These are phyloP conservation scores for Monopterus albus DNA, from an alignment of 2,113 vertebrate genomes.

Conservation along the genomic window DNA sequence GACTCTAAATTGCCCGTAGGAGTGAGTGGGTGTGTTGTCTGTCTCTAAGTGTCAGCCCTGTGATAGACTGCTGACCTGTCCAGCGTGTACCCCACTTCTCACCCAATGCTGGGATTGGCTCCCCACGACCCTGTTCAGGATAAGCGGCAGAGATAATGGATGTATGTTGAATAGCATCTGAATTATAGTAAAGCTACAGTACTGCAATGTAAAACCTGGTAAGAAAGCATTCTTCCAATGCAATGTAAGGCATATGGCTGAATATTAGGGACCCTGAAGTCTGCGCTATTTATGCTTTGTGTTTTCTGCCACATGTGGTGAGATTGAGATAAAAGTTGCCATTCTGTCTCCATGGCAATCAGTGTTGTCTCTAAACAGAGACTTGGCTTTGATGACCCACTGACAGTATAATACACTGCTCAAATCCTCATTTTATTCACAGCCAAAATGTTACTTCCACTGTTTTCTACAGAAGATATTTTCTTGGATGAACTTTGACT, in stretches of 20 bases:
- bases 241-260: background rate
- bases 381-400: conserved; percentile 40
- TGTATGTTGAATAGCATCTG: background rate
- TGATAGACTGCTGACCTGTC: too few relatives aligned
- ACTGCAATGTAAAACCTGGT: conserved; percentile 2
- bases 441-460: background rate
- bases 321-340: conserved; percentile 40
- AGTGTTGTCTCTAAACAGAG: conserved; percentile 31
- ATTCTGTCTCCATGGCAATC: conserved; percentile 66
- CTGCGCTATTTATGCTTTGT: conserved; percentile 15
- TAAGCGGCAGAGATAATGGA: too few relatives aligned
- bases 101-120: too few relatives aligned
- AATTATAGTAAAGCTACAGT: background rate
- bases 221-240: background rate
- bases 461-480: background rate
- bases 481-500: conserved; percentile 6
- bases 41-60: too few relatives aligned
- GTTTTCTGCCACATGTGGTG: conserved; percentile 29
- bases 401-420: conserved; percentile 22
- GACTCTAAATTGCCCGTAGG: too few relatives aligned
- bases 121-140: too few relatives aligned
- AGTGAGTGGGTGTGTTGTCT: too few relatives aligned
- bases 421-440: conserved; percentile 12
- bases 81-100: too few relatives aligned
- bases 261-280: background rate